Evolutionary conservation across 2,113 vertebrate genomes (phyloP), one percentile per base, ranked within the genome.

Genomic region (Triplophysa siluroides): DNA sequence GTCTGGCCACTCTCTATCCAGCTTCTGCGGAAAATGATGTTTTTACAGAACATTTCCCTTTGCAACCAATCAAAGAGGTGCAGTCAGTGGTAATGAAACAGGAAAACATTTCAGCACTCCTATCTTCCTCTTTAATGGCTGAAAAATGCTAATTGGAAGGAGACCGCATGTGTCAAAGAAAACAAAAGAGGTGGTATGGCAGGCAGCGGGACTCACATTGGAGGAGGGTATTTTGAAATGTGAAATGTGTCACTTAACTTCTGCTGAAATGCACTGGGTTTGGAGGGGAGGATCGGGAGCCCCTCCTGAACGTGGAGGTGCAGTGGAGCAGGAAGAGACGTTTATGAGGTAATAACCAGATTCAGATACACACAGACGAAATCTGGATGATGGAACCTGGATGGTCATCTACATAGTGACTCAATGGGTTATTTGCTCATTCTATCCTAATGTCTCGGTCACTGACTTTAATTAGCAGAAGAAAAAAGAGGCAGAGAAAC

Each of bases 111-210:
- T 87, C 86, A 86, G 83, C 83, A 82, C 85, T 86, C 88, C 78
- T 78, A 77, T 58, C 83, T 21, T 87, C 84, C 81, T 83, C 83
- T 87, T 88, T 91, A 91, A 92, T 90, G 89, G 89, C 72, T 86
- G 88, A 80, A 91, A 92, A 92, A 90, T 92, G 89, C 89, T 92
- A 93, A 93, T 92, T 92, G 90, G 71, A 24, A 29, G 50, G 67
- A 86, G 88, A 81, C 83, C 80, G 79, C 90, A 85, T 79, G 86
- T 89, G 90, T 92, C 87, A 90, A 72, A 81, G 87, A 89, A 90
- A 92, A 92, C 91, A 91, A 89, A 92, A 90, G 78, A 78, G 80
- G 76, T 65, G 80, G 87, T 82, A 84, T 84, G 88, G 83, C 79
- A 85, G 83, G 84, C 72, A 74, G 81, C 87, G 84, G 83, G 66